Percentiles rank a stretch among this genome's conserved stretches.
These are phyloP conservation scores for Microplitis mediator DNA, from an alignment of 1,140 invertebrate genomes.

Conservation along the genomic window DNA sequence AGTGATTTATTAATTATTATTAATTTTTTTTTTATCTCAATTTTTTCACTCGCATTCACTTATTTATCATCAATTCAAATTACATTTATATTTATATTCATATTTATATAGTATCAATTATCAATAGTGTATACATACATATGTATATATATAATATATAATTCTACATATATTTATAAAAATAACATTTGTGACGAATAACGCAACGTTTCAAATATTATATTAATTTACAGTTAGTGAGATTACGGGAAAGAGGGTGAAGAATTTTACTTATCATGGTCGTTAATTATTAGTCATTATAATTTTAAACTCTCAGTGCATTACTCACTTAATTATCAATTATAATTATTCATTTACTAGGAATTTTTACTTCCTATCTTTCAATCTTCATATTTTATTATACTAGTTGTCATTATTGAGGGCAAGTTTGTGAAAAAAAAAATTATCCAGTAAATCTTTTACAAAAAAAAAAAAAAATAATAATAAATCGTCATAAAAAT, in stretches of 20 bases:
- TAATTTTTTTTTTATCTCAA: not conserved
- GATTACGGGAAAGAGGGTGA: not conserved
- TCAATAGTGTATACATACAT: conserved; percentile 52
- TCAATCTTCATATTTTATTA: not conserved
- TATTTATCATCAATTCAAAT: conserved; percentile 18
- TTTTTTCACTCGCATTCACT: conserved; percentile 19
- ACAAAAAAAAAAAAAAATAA: too few relatives aligned
- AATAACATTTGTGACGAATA: conserved; percentile 53
- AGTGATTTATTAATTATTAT: too few relatives aligned
- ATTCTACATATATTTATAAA: conserved; percentile 54
- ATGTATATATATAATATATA: conserved; percentile 36
- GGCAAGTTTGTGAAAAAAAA: too few relatives aligned
- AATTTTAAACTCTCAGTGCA: not conserved
- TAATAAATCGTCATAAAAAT: too few relatives aligned
- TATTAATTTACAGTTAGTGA: conserved; percentile 9
- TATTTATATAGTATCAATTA: conserved; percentile 38
- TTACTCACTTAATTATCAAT: not conserved
- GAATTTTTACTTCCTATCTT: not conserved
- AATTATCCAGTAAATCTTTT: too few relatives aligned
- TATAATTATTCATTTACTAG: not conserved
- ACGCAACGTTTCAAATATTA: conserved; percentile 16
- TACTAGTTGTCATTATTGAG: too few relatives aligned
- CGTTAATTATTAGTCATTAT: not conserved
- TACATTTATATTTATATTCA: conserved; percentile 16
- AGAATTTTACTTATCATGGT: not conserved